Evolutionary conservation across 1,140 invertebrate species (phyloP), one percentile per base, ranked within the genome.

Genomic region (Ostrea denselamellosa): DNA sequence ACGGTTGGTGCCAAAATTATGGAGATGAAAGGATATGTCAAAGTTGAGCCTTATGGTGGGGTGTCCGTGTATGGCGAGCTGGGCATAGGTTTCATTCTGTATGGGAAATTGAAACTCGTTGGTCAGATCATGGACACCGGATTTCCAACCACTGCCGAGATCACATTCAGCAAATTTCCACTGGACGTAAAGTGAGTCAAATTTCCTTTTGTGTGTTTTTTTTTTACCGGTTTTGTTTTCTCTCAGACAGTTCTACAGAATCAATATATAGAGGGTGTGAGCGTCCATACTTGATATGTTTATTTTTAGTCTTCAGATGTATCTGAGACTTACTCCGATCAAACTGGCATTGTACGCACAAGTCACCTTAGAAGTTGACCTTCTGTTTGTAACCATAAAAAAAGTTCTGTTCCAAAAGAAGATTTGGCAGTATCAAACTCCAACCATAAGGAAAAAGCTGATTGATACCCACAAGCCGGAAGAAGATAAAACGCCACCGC

Each of bases 151-250:
- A 83, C 14, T 34, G 92, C 92, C 22, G 91, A 92, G 83, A 90
- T 92, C 44, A 89, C 85, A 22, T 92, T 93, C 77, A 89, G 83
- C 9, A 91, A 92, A 51, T 93, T 93, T 82, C 92, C 92, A 62
- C 65, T 92, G 22, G 91, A 91, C 87, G 87, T 92, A 3, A 58
- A 68, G 91, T 92, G 87, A 90, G 92, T 91, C 7, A 0, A 19
- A 19, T 62, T 62, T 62, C 0, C 0, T 0, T 44, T 44, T n/a
- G n/a, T n/a, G n/a, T n/a, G n/a, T 2, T 44, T 44, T 44, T 44
- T 44, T 44, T 44, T 44, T 44, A 44, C 34, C n/a, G n/a, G 34
- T 44, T 44, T 44, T 5, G 5, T 44, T 44, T 44, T 44, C 34
- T 44, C 34, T 5, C 1, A 44, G 34, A 44, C 34, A 44, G 1